These are phyloP conservation scores for Lanistes nyassanus DNA, from an alignment of 1,140 invertebrate species.

Conservation along the genomic window DNA sequence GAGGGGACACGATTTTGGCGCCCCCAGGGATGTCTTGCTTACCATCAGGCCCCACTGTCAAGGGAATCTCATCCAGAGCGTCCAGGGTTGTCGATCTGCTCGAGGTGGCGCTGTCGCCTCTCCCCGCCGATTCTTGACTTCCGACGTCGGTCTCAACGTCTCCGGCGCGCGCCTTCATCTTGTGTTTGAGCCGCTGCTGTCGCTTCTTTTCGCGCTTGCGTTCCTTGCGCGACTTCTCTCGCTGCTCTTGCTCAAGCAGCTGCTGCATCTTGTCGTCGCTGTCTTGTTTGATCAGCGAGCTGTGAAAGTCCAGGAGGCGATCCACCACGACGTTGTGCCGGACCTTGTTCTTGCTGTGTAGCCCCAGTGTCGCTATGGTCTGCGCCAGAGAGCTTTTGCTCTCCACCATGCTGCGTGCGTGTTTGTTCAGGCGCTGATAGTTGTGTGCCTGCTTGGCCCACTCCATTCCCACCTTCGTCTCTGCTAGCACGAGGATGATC, in stretches of 20 bases:
- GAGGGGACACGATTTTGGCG: neutral
- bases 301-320: conserved; percentile 35
- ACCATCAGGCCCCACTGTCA: conserved; percentile 14
- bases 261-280: conserved; percentile 38
- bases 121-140: neutral
- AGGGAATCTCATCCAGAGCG: conserved; percentile 13
- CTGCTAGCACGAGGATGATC: conserved; percentile 30
- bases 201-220: conserved; percentile 47
- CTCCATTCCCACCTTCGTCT: conserved; percentile 31
- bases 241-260: conserved; percentile 43
- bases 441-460: conserved; percentile 40
- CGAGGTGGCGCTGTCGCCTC: neutral
- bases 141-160: neutral
- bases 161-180: conserved; percentile 15
- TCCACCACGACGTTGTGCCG: conserved; percentile 25
- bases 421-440: conserved; percentile 25
- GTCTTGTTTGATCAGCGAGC: conserved; percentile 30
- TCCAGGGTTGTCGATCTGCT: neutral
- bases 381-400: too few species aligned
- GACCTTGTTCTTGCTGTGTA: conserved; percentile 13
- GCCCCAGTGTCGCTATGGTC: too few species aligned
- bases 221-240: conserved; percentile 34
- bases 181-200: conserved; percentile 35
- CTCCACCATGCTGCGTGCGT: conserved; percentile 15
- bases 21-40: conserved; percentile 4